Evolutionary conservation across 92 coral and sea anemone genomes (phyloP).

Genomic region (Zoanthus solanderi): DNA sequence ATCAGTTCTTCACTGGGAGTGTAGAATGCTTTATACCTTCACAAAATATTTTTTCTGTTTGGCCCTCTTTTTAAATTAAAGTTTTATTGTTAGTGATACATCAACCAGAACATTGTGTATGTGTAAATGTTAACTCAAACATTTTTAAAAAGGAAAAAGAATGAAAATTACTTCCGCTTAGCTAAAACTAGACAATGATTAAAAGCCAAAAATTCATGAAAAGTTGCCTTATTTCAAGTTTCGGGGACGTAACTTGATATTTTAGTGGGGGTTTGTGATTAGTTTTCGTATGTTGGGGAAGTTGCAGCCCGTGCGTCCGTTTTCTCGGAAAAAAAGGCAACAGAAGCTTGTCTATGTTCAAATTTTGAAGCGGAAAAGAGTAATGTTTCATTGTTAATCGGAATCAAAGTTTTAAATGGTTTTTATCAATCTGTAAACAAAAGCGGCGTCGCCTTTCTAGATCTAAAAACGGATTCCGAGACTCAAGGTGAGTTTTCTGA

Average conservation of each 20-base stretch:
- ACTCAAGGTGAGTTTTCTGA: not conserved
- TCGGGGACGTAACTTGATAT: not conserved
- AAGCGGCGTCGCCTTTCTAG: slow-evolving; percentile 21
- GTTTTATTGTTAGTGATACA: not conserved
- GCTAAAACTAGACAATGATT: not conserved
- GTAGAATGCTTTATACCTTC: slow-evolving; percentile 8
- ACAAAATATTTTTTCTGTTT: slow-evolving; percentile 4
- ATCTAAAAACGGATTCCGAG: not conserved
- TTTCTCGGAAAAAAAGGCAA: not conserved
- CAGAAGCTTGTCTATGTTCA: slow-evolving; percentile 7
- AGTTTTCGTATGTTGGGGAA: slow-evolving; percentile 10
- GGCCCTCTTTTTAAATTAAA: not conserved
- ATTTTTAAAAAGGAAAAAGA: not conserved
- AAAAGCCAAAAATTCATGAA: not conserved
- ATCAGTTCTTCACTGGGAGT: slow-evolving; percentile 4
- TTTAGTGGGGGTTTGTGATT: not conserved
- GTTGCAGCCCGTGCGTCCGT: not conserved
- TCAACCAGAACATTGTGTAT: not conserved
- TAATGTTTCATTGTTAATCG: slow-evolving; percentile 25
- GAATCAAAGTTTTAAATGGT: slow-evolving; percentile 25
- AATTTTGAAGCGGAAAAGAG: slow-evolving; percentile 20
- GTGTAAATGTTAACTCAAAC: slow-evolving; percentile 10
- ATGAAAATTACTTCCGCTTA: slow-evolving; percentile 22
- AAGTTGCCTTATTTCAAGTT: not conserved
- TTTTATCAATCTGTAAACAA: slow-evolving; percentile 42